Evolutionary conservation across 2,113 vertebrate species (phyloP).

Genomic region (Pelobates fuscus): DNA sequence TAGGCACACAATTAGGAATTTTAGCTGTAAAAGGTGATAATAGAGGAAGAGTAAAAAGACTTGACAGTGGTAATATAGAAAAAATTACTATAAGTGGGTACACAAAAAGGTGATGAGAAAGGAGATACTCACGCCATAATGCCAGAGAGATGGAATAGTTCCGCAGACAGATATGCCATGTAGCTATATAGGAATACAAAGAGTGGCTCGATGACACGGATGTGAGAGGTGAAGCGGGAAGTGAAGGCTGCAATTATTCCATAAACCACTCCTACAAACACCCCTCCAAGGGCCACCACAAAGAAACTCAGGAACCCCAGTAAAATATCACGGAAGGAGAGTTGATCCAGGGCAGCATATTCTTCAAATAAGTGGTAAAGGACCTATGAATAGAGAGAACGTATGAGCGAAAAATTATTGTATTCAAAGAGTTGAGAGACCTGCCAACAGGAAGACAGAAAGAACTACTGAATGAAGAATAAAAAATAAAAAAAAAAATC

Average conservation of each 20-base stretch:
- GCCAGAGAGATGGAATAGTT: constrained; percentile 95
- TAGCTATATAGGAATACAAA: constrained; percentile 99
- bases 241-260: constrained; percentile 93
- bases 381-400: constrained; percentile 69
- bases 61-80: too few species aligned
- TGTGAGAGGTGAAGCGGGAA: constrained; percentile 93
- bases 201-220: constrained; percentile 94
- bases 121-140: constrained; percentile 97
- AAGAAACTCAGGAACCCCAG: constrained; percentile 92
- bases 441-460: too few species aligned
- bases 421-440: background rate
- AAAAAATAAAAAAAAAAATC: too few species aligned
- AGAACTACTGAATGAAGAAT: too few species aligned
- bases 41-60: too few species aligned
- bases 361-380: constrained; percentile 97
- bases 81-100: too few species aligned
- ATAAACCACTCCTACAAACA: constrained; percentile 88
- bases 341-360: constrained; percentile 66
- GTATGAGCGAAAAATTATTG: background rate
- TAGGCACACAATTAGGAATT: too few species aligned
- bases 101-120: background rate
- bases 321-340: constrained; percentile 78
- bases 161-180: constrained; percentile 94
- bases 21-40: too few species aligned
- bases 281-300: constrained; percentile 86